Base-by-base conservation (phyloP, 2,797 vertebrate genomes). In the Pogonophryne albipinna region DNA sequence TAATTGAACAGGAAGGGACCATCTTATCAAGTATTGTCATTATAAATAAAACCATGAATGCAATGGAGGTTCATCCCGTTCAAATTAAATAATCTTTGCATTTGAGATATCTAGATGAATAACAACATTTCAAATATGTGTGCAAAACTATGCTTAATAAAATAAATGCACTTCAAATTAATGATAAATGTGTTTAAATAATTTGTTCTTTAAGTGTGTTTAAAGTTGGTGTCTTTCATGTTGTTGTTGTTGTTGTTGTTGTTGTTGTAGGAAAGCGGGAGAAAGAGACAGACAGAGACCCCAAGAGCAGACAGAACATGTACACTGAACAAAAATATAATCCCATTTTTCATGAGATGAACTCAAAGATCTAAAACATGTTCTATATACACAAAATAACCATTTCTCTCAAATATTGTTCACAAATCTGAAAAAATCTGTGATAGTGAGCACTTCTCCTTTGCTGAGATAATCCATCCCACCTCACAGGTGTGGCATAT, bases 21-120 rank as follows among this genome's bases (percentile, higher is more conserved):
- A 20, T 68, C 74, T 85, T 31, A 79, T 77, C 67, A 83, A 52
- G 38, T 78, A 78, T 64, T 69, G 47, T 27, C 34, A 38, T 58
- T 53, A 66, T 71, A 50, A 73, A 56, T 19, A 65, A 68, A 72
- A 61, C 41, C 19, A 79, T 23, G 7, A 67, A 27, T 2, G 11
- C 34, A 74, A 17, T 45, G 12, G 2, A 57, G 19, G 41, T 67
- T 69, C 79, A 73, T 72, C 13, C 46, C 6, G 61, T 81, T 79
- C 15, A 76, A 78, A 65, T 74, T 64, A 65, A 76, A 87, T 83
- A 83, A 77, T 73, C 60, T 71, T n/a, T 47, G 58, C 44, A 45
- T 74, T 65, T 69, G 53, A 76, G 59, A 66, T 70, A 61, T 58
- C 47, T 46, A 63, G 27, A 27, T 61, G n/a, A 57, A 51, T 80